Evolutionary conservation across 2,113 vertebrate genomes (phyloP).

Genomic region (Melanocharis versteri): DNA sequence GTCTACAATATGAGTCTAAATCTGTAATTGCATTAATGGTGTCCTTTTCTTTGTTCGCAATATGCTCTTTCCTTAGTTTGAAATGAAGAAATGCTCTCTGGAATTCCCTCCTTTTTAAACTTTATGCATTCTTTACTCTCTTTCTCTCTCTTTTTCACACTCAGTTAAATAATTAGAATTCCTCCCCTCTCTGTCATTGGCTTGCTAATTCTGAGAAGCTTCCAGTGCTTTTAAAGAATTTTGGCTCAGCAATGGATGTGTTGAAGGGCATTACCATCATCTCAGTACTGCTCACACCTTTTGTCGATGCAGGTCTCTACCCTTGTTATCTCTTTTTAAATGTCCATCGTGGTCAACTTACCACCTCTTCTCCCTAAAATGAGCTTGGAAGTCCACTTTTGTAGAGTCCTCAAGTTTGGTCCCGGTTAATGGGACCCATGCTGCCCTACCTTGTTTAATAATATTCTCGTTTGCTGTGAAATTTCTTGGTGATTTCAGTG

Average conservation of each 20-base stretch:
- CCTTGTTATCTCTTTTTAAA: not conserved
- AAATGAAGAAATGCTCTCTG: not conserved
- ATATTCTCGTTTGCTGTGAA: not conserved
- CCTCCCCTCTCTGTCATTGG: not conserved
- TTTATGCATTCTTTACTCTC: not conserved
- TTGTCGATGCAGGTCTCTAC: not conserved
- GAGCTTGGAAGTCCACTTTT: not conserved
- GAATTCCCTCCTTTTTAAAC: not conserved
- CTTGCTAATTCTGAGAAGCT: not conserved
- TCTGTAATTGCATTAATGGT: slow-evolving; percentile 44
- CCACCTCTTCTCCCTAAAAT: not conserved
- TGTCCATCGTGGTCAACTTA: not conserved
- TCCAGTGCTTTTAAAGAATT: not conserved
- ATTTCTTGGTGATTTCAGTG: not conserved
- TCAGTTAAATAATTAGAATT: not conserved
- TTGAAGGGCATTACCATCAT: not conserved
- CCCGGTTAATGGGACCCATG: not conserved
- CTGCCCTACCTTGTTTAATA: not conserved
- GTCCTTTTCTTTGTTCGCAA: not conserved
- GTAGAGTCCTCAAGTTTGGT: not conserved
- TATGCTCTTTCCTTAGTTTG: not conserved
- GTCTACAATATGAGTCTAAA: not conserved
- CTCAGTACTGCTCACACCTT: not conserved
- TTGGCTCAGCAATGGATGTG: not conserved
- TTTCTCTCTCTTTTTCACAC: not conserved